phyloP scores from a whole-genome alignment of 1,140 invertebrate species.

The Lysiphlebus fabarum region DNA sequence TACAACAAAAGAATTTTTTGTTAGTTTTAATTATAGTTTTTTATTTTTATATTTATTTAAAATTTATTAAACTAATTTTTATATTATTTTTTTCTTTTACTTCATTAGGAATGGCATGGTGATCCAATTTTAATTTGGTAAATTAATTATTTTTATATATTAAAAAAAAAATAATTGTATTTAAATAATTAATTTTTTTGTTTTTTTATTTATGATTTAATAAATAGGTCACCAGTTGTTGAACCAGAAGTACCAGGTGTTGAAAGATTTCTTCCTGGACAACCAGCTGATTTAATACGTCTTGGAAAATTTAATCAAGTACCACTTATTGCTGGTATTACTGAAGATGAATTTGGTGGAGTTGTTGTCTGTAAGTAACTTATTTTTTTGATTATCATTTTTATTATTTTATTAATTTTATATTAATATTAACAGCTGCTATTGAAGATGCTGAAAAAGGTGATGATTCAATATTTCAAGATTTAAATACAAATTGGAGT shows the following conservation, averaged over 20 bases:
- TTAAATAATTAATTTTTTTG: no score
- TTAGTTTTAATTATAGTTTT: constrained; percentile 22
- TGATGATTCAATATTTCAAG: constrained; percentile 47
- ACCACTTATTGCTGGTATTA: constrained; percentile 65
- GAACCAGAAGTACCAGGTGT: constrained; percentile 65
- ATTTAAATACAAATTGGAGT: constrained; percentile 57
- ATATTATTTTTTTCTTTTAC: no score
- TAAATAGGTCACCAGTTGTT: constrained; percentile 59
- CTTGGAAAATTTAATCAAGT: constrained; percentile 62
- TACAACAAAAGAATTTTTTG: constrained; percentile 30
- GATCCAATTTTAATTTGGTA: constrained; percentile 63
- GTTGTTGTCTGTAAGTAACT: constrained; percentile 33
- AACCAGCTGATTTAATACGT: constrained; percentile 60
- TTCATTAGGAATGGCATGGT: constrained; percentile 57
- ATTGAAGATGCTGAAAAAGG: constrained; percentile 33
- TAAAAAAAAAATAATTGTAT: no score
- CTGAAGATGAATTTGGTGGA: constrained; percentile 64
- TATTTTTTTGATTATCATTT: constrained; percentile 7
- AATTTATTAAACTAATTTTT: no score
- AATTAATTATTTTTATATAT: no score
- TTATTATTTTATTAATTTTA: constrained; percentile 1
- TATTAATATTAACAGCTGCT: constrained; percentile 42
- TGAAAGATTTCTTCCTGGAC: constrained; percentile 62
- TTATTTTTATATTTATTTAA: no score
- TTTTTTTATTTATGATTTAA: no score